A percentile compares a stretch with the other conserved stretches of the same genome.
Evolutionary conservation across 1,140 invertebrate genomes (phyloP).

Genomic region (Drosophila arizonae): DNA sequence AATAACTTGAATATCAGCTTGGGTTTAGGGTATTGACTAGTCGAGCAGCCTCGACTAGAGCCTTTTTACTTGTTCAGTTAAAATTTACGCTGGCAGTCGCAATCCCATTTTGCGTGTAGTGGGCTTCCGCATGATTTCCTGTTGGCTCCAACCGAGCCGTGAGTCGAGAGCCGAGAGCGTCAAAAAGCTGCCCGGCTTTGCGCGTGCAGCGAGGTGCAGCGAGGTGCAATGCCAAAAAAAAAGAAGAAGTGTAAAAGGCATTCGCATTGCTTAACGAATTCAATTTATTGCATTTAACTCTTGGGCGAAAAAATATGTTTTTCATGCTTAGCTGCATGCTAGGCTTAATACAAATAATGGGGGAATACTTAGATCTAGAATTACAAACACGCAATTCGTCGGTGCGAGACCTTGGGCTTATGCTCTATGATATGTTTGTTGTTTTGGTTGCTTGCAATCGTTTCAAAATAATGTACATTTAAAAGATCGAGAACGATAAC

Average conservation of each 20-base stretch:
- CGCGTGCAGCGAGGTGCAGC: background rate
- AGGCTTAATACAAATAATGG: slow-evolving; percentile 31
- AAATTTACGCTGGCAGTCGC: slow-evolving; percentile 65
- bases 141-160: slow-evolving; percentile 18
- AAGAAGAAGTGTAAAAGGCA: slow-evolving; percentile 8
- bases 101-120: slow-evolving; percentile 68
- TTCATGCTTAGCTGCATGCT: slow-evolving; percentile 64
- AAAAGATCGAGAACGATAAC: slow-evolving; percentile 47
- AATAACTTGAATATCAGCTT: no score
- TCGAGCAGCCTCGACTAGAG: no score
- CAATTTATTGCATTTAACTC: slow-evolving; percentile 67
- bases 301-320: slow-evolving; percentile 47
- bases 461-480: slow-evolving; percentile 65
- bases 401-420: slow-evolving; percentile 51
- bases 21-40: no score
- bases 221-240: slow-evolving; percentile 1
- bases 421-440: slow-evolving; percentile 62
- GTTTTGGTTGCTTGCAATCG: slow-evolving; percentile 72
- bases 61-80: no score
- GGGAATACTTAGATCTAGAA: slow-evolving; percentile 36
- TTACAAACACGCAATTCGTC: slow-evolving; percentile 54
- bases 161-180: no score
- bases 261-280: slow-evolving; percentile 38
- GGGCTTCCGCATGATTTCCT: slow-evolving; percentile 59
- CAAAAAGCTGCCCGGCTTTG: background rate